Base-by-base conservation (phyloP, 2,888 invertebrate genomes). In the Drosophila rubida region DNA sequence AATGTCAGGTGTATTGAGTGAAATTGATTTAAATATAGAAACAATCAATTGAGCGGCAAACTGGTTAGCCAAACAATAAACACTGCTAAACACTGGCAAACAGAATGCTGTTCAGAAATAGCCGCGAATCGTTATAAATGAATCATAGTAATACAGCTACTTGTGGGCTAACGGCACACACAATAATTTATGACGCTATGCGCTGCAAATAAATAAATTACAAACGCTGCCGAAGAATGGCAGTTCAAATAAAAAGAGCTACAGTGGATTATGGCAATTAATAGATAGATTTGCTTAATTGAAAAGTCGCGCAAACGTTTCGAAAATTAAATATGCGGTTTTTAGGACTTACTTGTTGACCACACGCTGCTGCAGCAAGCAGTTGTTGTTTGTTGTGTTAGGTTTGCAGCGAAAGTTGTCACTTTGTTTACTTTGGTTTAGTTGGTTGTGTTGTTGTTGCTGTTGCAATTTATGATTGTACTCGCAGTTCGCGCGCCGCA, bases 401-500 rank as follows among this genome's bases (percentile, higher is more conserved):
- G 32, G 32, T 54, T 54, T n/a, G 22, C 30, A 73, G 57, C 55
- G 66, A 53, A 62, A 67, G 59, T 71, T 75, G 62, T 59, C 75
- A 74, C 75, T 75, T 62, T 55, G 59, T 46, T 66, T 19, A 19
- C 58, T 19, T 23, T 61, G 11, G 7, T 19, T 50, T 13, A 37
- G 35, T 44, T 41, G 11, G 11, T 32, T 48, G 7, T 45, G 27
- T 39, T 39, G 50, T 44, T 69, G 58, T 60, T 50, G 42, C 16
- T 50, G 11, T 13, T 55, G 39, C 11, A 57, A 57, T 68, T 68
- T 75, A 66, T 60, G 66, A 42, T 54, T 69, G 68, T 49, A 41
- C 27, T 58, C 7, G 59, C 66, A 55, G 48, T 39, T 68, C 37
- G 62, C 71, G 82, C 82, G 81, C 63, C 57, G 51, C 57, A 59